phyloP scores from a whole-genome alignment of 23 tunicate species.

The Botrylloides violaceus region DNA sequence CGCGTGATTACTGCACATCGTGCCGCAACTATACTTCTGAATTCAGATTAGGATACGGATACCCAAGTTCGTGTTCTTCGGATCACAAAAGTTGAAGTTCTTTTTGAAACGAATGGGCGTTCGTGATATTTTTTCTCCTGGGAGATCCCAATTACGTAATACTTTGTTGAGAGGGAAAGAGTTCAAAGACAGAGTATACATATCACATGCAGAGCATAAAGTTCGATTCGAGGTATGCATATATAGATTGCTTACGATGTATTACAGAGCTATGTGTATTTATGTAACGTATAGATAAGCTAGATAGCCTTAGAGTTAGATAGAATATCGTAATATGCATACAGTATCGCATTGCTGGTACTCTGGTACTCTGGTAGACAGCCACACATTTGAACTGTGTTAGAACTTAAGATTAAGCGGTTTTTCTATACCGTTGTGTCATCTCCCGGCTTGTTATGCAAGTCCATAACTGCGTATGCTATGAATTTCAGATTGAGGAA shows the following conservation, averaged over 20 bases:
- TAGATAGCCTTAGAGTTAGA: too few species aligned
- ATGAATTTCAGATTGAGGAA: conserved; percentile 12
- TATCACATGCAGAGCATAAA: neutral
- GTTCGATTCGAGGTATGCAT: conserved; percentile 13
- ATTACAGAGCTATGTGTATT: too few species aligned
- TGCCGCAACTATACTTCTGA: neutral
- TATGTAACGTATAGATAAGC: too few species aligned
- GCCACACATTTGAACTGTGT: too few species aligned
- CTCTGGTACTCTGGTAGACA: too few species aligned
- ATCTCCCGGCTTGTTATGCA: too few species aligned
- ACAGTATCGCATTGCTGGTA: too few species aligned
- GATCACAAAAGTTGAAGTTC: conserved; percentile 11
- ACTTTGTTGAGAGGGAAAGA: neutral
- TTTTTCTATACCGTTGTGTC: too few species aligned
- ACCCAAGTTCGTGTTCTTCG: conserved; percentile 6
- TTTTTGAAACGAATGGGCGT: conserved; percentile 21
- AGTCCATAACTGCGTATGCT: neutral
- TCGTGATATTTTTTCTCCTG: neutral
- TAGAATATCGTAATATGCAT: too few species aligned
- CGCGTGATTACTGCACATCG: too few species aligned
- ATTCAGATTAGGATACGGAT: conserved; percentile 3
- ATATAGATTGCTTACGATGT: too few species aligned
- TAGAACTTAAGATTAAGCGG: too few species aligned
- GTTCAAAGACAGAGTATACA: neutral
- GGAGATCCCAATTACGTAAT: neutral